phyloP scores from a whole-genome alignment of 2,888 invertebrate genomes.

The Melolontha melolontha region DNA sequence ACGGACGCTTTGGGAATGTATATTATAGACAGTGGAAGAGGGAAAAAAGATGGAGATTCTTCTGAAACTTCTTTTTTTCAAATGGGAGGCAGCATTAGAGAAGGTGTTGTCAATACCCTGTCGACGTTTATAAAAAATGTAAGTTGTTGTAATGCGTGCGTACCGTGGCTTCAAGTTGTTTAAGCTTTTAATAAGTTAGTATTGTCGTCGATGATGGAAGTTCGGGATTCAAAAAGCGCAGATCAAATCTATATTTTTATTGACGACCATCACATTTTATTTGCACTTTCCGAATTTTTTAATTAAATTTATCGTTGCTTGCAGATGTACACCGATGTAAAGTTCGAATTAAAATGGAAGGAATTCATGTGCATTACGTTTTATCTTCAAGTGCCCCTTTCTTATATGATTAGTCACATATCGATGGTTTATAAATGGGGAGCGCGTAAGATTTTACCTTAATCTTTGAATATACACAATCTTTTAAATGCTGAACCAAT shows the following conservation, averaged over 20 bases:
- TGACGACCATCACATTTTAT: too few relatives aligned
- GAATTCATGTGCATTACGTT: slow-evolving; percentile 42
- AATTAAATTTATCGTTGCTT: slow-evolving; percentile 6
- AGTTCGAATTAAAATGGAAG: slow-evolving; percentile 41
- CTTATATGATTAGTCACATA: slow-evolving; percentile 35
- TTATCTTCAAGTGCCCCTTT: slow-evolving; percentile 37
- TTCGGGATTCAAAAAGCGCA: too few relatives aligned
- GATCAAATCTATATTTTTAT: too few relatives aligned
- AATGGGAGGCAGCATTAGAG: not conserved
- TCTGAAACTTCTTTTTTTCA: not conserved
- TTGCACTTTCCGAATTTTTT: too few relatives aligned
- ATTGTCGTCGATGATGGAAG: too few relatives aligned
- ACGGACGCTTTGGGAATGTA: slow-evolving; percentile 41
- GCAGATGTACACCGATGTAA: slow-evolving; percentile 38
- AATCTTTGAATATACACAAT: not conserved
- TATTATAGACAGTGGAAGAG: slow-evolving; percentile 24
- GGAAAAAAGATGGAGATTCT: not conserved
- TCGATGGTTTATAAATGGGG: slow-evolving; percentile 33
- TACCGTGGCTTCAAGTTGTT: too few relatives aligned
- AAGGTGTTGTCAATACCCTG: not conserved
- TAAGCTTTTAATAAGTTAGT: too few relatives aligned
- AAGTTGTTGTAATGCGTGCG: too few relatives aligned
- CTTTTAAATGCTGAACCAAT: not conserved
- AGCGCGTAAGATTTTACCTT: slow-evolving; percentile 16
- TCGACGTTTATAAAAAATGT: slow-evolving; percentile 31